These are phyloP conservation scores for Vulpes ferrilata DNA, from an alignment of 2,113 vertebrate species.

Conservation along the genomic window DNA sequence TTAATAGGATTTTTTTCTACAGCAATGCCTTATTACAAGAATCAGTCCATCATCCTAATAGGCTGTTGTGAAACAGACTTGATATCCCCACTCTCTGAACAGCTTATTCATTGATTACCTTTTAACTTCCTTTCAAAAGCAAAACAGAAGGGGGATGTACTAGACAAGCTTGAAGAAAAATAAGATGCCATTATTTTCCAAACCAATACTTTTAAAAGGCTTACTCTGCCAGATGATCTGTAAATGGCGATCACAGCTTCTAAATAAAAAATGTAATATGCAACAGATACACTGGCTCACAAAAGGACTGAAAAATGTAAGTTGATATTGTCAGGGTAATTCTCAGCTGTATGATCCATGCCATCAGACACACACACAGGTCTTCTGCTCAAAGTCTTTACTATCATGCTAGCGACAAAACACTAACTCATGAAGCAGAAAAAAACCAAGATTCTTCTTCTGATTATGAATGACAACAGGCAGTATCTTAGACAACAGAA, in stretches of 20 bases:
- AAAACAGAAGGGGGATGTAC: background rate
- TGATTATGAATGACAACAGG: background rate
- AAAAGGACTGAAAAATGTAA: background rate
- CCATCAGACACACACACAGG: background rate
- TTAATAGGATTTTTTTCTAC: slow-evolving; percentile 63
- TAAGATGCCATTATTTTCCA: slow-evolving; percentile 41
- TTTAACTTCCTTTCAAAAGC: slow-evolving; percentile 52
- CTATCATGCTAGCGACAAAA: background rate
- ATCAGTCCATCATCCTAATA: slow-evolving; percentile 48
- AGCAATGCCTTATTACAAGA: slow-evolving; percentile 63
- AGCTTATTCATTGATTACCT: slow-evolving; percentile 64
- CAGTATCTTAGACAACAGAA: background rate
- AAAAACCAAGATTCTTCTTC: background rate
- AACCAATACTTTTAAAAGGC: slow-evolving; percentile 12
- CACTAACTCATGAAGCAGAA: slow-evolving; percentile 1
- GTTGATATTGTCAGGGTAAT: background rate
- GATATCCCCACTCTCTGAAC: slow-evolving; percentile 8
- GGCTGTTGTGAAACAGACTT: slow-evolving; percentile 54
- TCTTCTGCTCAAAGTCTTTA: background rate
- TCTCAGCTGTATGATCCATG: background rate
- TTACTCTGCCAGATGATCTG: background rate
- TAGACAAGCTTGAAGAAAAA: slow-evolving; percentile 4
- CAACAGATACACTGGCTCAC: slow-evolving; percentile 1
- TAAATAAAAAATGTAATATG: slow-evolving; percentile 44
- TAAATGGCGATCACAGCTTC: background rate